Base-by-base conservation (phyloP, 1,140 invertebrate species). In the Oppia nitens region DNA sequence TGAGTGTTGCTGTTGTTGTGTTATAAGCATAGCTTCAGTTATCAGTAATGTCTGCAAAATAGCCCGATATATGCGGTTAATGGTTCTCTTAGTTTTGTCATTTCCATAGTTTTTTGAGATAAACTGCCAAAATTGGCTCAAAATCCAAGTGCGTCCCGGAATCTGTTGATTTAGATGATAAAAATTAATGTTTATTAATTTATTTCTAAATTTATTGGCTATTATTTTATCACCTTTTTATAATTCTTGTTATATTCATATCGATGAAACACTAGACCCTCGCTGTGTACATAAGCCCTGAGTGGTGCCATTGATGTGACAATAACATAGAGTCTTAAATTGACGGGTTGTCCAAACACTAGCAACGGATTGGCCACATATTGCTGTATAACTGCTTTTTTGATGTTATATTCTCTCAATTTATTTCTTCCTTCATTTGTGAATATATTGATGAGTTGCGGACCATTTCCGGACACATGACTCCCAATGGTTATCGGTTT, bases 221-320 rank as follows among this genome's bases (percentile, higher is more conserved):
- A 17, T n/a, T 24, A 47, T 20, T 21, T 6, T 4, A 52, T 48
- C 56, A 68, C 66, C 63, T 66, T 68, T 48, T 61, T 55, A 55
- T 64, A 66, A 26, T 62, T 61, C 21, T 62, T 61, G 47, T 59
- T 55, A 45, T 64, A 29, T 25, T 64, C 62, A 21, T 67, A 59
- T 3, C 67, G 57, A 48, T 66, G 65, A 53, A 64, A 56, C 0
- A 69, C 66, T 14, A 68, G 27, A 3, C 68, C 68, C 50, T 69
- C 63, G 1, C 62, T 58, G 55, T 68, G 65, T 6, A 69, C 47
- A 59, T 67, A 68, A 21, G 65, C 64, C 45, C 68, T 50, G 11
- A 70, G 62, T 28, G 68, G 68, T 27, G 60, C 28, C 26, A 67
- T 21, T 4, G 68, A 70, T 1, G 68, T 70, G 6, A 70, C 62